Base-by-base conservation (phyloP, 2,113 vertebrate species). In the Melanerpes aurifrons region DNA sequence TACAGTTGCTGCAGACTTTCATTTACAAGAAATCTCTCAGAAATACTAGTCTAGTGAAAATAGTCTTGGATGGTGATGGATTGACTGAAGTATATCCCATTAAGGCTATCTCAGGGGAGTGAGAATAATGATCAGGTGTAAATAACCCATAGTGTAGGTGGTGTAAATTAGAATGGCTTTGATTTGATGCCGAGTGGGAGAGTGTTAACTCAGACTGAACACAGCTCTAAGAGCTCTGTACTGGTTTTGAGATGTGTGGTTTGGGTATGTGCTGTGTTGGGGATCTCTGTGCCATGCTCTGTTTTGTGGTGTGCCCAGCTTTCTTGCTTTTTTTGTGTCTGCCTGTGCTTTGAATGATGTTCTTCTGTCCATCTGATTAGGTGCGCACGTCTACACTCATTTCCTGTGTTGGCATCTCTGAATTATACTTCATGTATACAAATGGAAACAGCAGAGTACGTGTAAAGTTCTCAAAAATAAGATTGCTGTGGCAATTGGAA, bases 221-320 rank as follows among this genome's bases (percentile, higher is more conserved):
- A 31, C 47, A 40, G 9, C 2, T 4, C 63, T 40, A 40, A 26
- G 15, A 71, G 11, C 47, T 67, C 40, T 58, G 53, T 71, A 20
- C 28, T 40, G 14, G 24, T 53, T 47, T 31, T 28, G 25, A 28
- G 17, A 73, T 1, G 1, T 14, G 35, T 3, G 0, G 7, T 22
- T 9, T 15, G 32, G 19, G 21, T 19, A 29, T 16, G 15, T 67
- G 29, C 79, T 37, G 1, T 1, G 0, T 1, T 48, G 40, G 29
- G 28, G 25, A n/a, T 80, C n/a, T n/a, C 50, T 80, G 45, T 66
- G 63, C 53, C 32, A 19, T 0, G 1, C 9, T 57, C 13, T 45
- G 40, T 37, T 57, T 32, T 12, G 8, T 48, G 35, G 54, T 24
- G 29, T 40, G 10, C 31, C 35, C 54, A 50, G 32, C 40, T 63